Percentiles rank a stretch among this genome's conserved stretches.
These are phyloP conservation scores for Australoheros scitulus DNA, from an alignment of 2,113 vertebrate genomes.

Conservation along the genomic window DNA sequence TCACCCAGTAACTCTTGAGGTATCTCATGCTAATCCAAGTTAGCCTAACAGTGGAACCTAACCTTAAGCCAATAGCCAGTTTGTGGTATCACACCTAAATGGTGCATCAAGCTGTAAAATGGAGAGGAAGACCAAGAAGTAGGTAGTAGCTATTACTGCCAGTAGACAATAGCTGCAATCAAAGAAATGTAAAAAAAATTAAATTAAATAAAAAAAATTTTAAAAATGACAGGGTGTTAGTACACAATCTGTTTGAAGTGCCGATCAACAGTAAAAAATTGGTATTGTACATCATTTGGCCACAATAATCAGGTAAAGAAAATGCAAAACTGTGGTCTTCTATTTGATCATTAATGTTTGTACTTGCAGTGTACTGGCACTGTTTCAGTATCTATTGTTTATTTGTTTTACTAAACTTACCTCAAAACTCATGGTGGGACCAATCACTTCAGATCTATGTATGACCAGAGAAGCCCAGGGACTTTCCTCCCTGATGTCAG, in stretches of 20 bases:
- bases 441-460: neutral
- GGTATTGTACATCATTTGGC: neutral
- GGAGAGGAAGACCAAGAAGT: neutral
- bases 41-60: neutral
- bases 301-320: neutral
- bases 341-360: neutral
- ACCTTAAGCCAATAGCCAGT: neutral
- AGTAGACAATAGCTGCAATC: neutral
- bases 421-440: neutral
- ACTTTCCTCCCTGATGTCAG: conserved; percentile 13
- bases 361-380: neutral
- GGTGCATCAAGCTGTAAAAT: neutral
- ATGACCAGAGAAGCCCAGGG: neutral
- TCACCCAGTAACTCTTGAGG: neutral
- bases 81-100: neutral
- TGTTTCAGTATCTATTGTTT: neutral
- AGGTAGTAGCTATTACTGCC: neutral
- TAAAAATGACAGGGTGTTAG: neutral
- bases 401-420: neutral
- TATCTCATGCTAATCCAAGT: neutral
- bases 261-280: neutral
- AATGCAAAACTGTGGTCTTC: neutral
- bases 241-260: neutral
- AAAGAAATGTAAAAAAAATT: neutral
- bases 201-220: neutral